Evolutionary conservation across 2,113 vertebrate species (phyloP).

Genomic region (Centropus bengalensis): DNA sequence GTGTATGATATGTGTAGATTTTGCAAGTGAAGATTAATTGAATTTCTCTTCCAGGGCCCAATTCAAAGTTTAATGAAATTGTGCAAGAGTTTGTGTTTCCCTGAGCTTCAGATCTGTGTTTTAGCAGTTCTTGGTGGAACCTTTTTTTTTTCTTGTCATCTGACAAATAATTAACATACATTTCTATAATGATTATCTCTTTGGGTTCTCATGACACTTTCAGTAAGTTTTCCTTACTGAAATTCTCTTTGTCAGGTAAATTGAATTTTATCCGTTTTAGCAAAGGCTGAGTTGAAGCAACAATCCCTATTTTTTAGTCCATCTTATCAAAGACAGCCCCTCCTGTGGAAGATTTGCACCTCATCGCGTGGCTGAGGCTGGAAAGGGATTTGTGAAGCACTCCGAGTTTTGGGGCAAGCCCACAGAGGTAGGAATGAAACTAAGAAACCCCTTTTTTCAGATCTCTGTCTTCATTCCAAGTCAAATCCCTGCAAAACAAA

Average conservation of each 20-base stretch:
- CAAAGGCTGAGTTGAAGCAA: not conserved
- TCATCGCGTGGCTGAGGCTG: not conserved
- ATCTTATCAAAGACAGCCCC: not conserved
- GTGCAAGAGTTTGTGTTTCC: not conserved
- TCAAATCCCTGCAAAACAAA: not conserved
- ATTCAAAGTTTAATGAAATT: not conserved
- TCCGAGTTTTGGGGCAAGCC: not conserved
- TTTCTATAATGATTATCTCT: not conserved
- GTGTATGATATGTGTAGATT: accelerated
- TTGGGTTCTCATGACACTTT: not conserved
- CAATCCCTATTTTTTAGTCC: not conserved
- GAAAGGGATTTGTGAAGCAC: not conserved
- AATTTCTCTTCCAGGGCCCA: not conserved
- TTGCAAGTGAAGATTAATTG: not conserved
- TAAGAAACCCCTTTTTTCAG: not conserved
- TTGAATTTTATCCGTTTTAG: not conserved
- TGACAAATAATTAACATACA: not conserved
- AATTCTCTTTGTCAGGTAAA: not conserved
- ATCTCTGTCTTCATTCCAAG: not conserved
- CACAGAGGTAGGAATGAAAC: not conserved
- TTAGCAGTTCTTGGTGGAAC: not conserved
- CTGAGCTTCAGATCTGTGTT: not conserved
- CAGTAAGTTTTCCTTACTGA: not conserved
- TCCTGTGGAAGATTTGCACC: not conserved
- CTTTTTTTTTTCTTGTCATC: not conserved